Percentiles rank a stretch among this genome's conserved stretches.
phyloP scores from a whole-genome alignment of 2,797 vertebrate species.

The Sebastes oblongus region DNA sequence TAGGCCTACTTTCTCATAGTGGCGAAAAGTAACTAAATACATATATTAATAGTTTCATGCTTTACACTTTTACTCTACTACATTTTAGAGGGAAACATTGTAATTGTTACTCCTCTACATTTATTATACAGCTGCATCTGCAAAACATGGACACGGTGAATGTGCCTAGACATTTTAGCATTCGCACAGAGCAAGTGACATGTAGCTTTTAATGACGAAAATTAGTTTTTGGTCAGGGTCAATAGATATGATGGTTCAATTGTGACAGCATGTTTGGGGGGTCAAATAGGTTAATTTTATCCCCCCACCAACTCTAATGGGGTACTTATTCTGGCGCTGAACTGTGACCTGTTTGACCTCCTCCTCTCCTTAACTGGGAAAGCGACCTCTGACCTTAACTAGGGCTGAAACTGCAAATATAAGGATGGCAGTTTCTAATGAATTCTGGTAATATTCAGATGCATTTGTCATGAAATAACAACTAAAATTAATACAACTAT shows the following conservation, averaged over 20 bases:
- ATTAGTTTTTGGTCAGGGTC: not conserved
- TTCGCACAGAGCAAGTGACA: no score
- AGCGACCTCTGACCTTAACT: not conserved
- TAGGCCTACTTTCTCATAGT: not conserved
- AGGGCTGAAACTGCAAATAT: not conserved
- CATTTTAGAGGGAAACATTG: not conserved
- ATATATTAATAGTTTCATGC: not conserved
- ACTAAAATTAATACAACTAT: not conserved
- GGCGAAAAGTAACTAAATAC: not conserved
- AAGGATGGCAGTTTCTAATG: not conserved
- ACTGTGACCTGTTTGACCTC: not conserved
- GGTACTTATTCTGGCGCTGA: no score
- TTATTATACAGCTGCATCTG: not conserved
- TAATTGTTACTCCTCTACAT: not conserved
- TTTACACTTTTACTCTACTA: not conserved
- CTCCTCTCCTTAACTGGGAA: not conserved
- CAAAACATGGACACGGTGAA: no score
- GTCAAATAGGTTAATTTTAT: not conserved
- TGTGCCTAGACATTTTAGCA: no score
- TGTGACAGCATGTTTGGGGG: not conserved
- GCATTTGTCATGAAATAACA: not conserved
- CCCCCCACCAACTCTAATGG: not conserved
- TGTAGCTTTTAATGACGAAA: not conserved
- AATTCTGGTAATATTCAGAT: not conserved
- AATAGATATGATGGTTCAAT: not conserved